Evolutionary conservation across 2,113 vertebrate genomes (phyloP).

Genomic region (Mesocricetus auratus): DNA sequence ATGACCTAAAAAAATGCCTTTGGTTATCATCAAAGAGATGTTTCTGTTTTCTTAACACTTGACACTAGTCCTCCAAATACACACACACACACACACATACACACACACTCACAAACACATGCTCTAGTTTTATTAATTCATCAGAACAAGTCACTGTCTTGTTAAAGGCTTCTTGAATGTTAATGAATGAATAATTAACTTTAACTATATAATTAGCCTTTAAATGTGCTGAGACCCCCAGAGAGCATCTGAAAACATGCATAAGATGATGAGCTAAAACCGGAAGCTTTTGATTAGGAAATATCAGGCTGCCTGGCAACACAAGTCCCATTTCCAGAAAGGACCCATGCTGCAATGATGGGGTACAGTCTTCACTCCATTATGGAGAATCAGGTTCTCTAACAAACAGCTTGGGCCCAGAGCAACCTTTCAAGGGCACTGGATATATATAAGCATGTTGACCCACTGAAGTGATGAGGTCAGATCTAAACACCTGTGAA

Average conservation of each 20-base stretch:
- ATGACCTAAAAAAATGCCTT: neutral
- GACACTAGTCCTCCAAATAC: conserved; percentile 1
- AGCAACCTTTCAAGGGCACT: neutral
- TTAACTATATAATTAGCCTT: conserved; percentile 82
- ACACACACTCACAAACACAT: neutral
- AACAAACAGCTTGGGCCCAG: neutral
- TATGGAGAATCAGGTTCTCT: rapidly evolving
- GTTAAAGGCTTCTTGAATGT: conserved; percentile 72
- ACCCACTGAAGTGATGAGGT: neutral
- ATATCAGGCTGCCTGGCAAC: conserved; percentile 4
- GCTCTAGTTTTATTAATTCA: conserved; percentile 70
- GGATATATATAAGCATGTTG: neutral
- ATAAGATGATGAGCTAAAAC: conserved; percentile 72
- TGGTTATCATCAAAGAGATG: conserved; percentile 33
- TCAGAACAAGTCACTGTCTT: conserved; percentile 68
- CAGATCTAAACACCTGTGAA: neutral
- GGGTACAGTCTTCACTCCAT: neutral
- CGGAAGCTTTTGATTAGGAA: conserved; percentile 73
- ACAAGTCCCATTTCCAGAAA: neutral
- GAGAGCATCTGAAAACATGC: conserved; percentile 75
- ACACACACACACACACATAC: neutral
- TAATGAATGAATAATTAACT: conserved; percentile 82
- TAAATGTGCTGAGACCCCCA: conserved; percentile 73
- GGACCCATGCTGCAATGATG: rapidly evolving
- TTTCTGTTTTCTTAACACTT: conserved; percentile 42